phyloP scores from a whole-genome alignment of 1,140 invertebrate species.

The Drosophila orena region DNA sequence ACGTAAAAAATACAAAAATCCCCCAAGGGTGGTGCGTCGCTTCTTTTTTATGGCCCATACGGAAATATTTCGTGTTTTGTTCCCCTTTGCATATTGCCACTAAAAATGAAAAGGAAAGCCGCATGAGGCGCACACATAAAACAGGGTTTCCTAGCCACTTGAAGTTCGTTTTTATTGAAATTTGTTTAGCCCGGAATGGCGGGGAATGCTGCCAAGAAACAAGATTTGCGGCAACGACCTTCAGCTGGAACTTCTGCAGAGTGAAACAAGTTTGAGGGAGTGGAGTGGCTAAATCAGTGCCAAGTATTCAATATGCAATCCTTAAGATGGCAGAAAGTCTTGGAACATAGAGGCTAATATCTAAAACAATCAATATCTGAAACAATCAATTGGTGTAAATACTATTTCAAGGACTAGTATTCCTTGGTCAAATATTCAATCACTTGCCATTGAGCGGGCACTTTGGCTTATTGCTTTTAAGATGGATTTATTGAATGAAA shows the following conservation, averaged over 20 bases:
- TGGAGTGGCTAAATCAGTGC: constrained; percentile 9
- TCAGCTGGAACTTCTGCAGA: constrained; percentile 2
- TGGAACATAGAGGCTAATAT: background rate
- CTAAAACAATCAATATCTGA: background rate
- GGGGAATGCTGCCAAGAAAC: constrained; percentile 1
- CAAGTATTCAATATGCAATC: constrained; percentile 4
- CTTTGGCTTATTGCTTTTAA: background rate
- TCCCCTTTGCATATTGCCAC: constrained; percentile 72
- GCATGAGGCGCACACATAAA: constrained; percentile 66
- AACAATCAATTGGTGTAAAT: constrained; percentile 16
- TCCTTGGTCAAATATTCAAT: background rate
- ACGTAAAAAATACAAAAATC: background rate
- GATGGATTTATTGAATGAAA: too few species aligned
- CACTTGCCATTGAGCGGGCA: background rate
- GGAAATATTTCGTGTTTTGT: constrained; percentile 67
- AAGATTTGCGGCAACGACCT: constrained; percentile 31
- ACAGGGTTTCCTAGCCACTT: constrained; percentile 56
- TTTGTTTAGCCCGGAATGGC: constrained; percentile 66
- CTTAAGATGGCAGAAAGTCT: background rate
- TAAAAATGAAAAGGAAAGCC: constrained; percentile 73
- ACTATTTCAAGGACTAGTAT: background rate
- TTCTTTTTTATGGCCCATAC: constrained; percentile 70
- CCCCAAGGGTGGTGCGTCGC: constrained; percentile 1
- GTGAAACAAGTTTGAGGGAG: constrained; percentile 1
- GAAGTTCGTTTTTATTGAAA: constrained; percentile 80